Conservation (phyloP, 2,797 vertebrate genomes). For the Buceros bicornis region DNA sequence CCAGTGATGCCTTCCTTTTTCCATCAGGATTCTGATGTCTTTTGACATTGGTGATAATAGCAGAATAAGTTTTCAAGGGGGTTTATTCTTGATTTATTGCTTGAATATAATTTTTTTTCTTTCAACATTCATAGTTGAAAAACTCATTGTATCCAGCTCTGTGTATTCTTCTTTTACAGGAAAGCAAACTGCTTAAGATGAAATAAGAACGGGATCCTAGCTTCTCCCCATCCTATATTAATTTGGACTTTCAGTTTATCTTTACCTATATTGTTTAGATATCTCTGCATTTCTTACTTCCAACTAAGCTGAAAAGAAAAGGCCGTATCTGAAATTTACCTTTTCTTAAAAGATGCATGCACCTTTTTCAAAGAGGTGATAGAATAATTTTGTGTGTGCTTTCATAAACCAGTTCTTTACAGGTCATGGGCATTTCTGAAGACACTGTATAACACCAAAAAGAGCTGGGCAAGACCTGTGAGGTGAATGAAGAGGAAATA, state of each 20-base stretch:
- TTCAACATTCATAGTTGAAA: not conserved
- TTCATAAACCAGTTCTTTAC: not conserved
- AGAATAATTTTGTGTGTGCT: not conserved
- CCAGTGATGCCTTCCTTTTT: not conserved
- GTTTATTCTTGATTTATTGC: slow-evolving; percentile 25
- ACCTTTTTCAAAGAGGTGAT: not conserved
- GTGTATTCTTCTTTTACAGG: not conserved
- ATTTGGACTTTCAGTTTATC: not conserved
- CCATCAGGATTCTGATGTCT: slow-evolving; percentile 31
- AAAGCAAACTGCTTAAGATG: not conserved
- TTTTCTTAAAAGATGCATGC: not conserved
- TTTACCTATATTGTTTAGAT: not conserved
- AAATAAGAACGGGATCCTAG: not conserved
- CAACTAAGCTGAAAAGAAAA: not conserved
- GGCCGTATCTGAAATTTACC: not conserved
- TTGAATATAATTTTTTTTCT: not conserved
- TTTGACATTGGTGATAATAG: slow-evolving; percentile 44
- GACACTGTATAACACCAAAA: not conserved
- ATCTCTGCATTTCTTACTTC: not conserved
- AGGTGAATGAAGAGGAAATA: not conserved
- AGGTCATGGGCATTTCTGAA: not conserved
- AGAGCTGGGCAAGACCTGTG: not conserved
- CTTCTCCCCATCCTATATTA: not conserved
- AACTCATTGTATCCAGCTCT: not conserved
- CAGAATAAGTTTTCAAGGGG: not conserved